Evolutionary conservation across 2,888 invertebrate genomes (phyloP), one percentile per base, ranked within the genome.

Genomic region (Junonia oenone): DNA sequence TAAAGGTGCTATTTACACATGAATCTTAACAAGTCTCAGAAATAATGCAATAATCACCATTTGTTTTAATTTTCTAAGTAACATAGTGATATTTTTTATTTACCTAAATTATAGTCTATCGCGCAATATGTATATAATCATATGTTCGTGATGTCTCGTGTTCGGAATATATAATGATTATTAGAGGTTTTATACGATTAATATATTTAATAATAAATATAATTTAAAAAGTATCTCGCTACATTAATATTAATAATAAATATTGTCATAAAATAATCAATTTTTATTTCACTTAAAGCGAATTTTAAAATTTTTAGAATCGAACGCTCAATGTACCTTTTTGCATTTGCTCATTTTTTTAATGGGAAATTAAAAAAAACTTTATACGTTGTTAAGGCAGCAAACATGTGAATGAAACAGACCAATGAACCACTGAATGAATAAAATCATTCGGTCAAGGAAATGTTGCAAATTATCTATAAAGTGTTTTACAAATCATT

Each of bases 341-440:
- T 75, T 80, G 79, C 80, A 83, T 82, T 84, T 85, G 82, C 81
- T 83, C 77, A 82, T 68, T 68, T 63, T 72, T 38, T 37, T 29
- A 11, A 17, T 56, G 26, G 19, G 29, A 49, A 15, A 45, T 43
- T n/a, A 26, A 43, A 43, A 15, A 38, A 37, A 37, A 38, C 13
- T 38, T 9, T 15, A 8, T 15, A 15, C 11, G 4, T 40, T 8
- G 15, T 37, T 9, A 37, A 37, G 19, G 11, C 19, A 19, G 11
- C 11, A 26, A 43, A 26, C 43, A 43, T 2, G n/a, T 19, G 40
- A 40, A 40, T n/a, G 40, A n/a, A 11, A 19, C 3, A 37, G 17
- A 37, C 1, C 8, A n/a, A 33, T 13, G n/a, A 31, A 3, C 13
- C 13, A 43, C 11, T 43, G 19, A 22, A 43, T n/a, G 22, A 4